phyloP scores from a whole-genome alignment of 2,797 vertebrate species.

The Pygocentrus nattereri region DNA sequence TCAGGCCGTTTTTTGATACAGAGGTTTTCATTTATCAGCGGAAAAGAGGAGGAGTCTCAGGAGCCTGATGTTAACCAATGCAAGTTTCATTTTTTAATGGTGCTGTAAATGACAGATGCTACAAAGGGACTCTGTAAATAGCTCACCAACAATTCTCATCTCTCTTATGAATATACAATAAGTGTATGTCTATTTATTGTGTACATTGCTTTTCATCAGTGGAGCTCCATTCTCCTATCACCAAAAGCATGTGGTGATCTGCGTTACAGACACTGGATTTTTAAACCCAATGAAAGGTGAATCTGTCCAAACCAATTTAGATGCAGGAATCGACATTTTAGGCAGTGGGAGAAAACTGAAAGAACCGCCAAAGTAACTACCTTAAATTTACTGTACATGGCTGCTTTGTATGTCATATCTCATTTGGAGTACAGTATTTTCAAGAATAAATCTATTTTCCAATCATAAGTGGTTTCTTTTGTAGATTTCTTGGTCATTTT shows the following conservation, averaged over 20 bases:
- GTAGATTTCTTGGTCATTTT: neutral
- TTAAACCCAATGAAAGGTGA: constrained; percentile 25
- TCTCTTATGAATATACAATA: constrained; percentile 59
- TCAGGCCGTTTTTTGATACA: constrained; percentile 40
- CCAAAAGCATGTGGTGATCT: constrained; percentile 58
- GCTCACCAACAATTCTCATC: constrained; percentile 60
- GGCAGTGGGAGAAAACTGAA: constrained; percentile 11
- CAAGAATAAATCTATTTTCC: constrained; percentile 50
- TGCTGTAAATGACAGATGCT: constrained; percentile 72
- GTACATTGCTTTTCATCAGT: constrained; percentile 60
- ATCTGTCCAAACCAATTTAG: constrained; percentile 2
- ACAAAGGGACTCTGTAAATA: constrained; percentile 77
- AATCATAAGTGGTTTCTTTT: constrained; percentile 33
- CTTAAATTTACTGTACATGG: constrained; percentile 8
- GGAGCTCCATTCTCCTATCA: constrained; percentile 62
- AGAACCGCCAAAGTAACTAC: constrained; percentile 9
- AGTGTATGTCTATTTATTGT: constrained; percentile 66
- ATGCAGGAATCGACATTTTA: constrained; percentile 4
- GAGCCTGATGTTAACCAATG: constrained; percentile 69
- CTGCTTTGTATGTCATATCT: constrained; percentile 39
- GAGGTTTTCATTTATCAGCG: constrained; percentile 66
- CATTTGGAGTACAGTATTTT: constrained; percentile 46
- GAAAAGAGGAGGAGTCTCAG: constrained; percentile 57
- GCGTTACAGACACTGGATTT: constrained; percentile 37
- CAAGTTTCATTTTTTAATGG: constrained; percentile 70